Evolutionary conservation across 2,113 vertebrate genomes (phyloP), one percentile per base, ranked within the genome.

Genomic region (Accipiter virgatus): DNA sequence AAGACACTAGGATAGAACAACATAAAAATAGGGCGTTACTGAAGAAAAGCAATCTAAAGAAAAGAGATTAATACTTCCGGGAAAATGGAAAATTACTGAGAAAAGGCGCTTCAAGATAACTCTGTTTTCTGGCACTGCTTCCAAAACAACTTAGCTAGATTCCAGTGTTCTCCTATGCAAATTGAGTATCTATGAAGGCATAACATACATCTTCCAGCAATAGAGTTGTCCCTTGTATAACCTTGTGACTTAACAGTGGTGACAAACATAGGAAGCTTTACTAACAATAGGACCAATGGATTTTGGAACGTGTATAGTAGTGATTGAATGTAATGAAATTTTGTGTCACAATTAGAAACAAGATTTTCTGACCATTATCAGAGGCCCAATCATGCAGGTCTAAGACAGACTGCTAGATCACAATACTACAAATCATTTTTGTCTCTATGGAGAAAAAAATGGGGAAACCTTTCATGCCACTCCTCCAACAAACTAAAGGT

Each of bases 401-500:
- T 48, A 72, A 72, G 36, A 68, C 16, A 81, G 22, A 31, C 48
- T 68, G 45, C 61, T 72, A 71, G 52, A 82, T 65, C 66, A 72
- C 27, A 80, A 27, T 36, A 75, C 16, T 68, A 34, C 47, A 67
- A 71, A 36, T 85, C 6, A 68, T 81, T 90, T 94, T 72, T 77
- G 40, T 80, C 34, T 94, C 62, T 88, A 18, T 1, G 8, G 62
- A 93, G n/a, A 38, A 94, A 89, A 88, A 92, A 45, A 50, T 67
- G 21, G 55, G 23, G 18, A 82, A 93, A 94, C 75, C 58, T 90
- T 91, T 90, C 78, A 87, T 87, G 92, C 70, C 48, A n/a, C 58
- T 96, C 84, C 70, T 89, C 87, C 93, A 91, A 84, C 89, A 91
- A 90, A 91, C 22, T 79, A 95, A 94, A 97, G 93, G 92, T 96